Evolutionary conservation across 1,140 invertebrate species (phyloP).

Genomic region (Periplaneta americana): DNA sequence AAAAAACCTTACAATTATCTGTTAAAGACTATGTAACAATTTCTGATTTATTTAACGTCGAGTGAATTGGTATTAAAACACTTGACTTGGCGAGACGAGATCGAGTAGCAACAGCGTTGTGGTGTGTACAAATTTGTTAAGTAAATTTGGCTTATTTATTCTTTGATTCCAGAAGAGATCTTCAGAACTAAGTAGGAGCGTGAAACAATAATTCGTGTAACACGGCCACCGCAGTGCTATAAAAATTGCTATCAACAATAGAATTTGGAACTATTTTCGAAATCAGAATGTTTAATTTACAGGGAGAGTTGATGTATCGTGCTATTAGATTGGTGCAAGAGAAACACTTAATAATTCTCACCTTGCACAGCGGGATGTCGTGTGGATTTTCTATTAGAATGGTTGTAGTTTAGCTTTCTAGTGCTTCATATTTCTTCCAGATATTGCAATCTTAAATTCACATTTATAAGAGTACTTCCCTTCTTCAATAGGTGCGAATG

Average conservation of each 20-base stretch:
- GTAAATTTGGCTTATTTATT: slow-evolving; percentile 12
- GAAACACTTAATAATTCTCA: slow-evolving; percentile 86
- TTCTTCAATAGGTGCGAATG: slow-evolving; percentile 90
- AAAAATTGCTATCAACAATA: slow-evolving; percentile 63
- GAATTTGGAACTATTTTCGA: slow-evolving; percentile 73
- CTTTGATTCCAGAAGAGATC: slow-evolving; percentile 4
- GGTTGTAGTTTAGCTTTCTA: slow-evolving; percentile 87
- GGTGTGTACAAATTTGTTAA: too few species aligned
- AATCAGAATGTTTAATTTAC: slow-evolving; percentile 70
- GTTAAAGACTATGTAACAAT: too few species aligned
- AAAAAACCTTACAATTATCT: too few species aligned
- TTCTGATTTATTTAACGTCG: too few species aligned
- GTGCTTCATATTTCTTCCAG: slow-evolving; percentile 86
- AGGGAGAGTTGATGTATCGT: slow-evolving; percentile 88
- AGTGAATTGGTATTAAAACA: too few species aligned
- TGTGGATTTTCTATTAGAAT: slow-evolving; percentile 89
- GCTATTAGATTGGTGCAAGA: slow-evolving; percentile 69
- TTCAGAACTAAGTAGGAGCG: slow-evolving; percentile 68
- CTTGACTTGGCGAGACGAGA: too few species aligned
- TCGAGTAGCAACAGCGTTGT: too few species aligned
- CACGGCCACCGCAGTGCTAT: slow-evolving; percentile 60
- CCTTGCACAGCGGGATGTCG: slow-evolving; percentile 62
- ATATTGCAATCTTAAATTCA: slow-evolving; percentile 56
- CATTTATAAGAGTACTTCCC: slow-evolving; percentile 90
- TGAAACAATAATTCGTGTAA: slow-evolving; percentile 67